A percentile compares a stretch with the other conserved stretches of the same genome.
Conservation (phyloP, 2,888 invertebrate genomes). For the Lissocephala sabroskyi region DNA sequence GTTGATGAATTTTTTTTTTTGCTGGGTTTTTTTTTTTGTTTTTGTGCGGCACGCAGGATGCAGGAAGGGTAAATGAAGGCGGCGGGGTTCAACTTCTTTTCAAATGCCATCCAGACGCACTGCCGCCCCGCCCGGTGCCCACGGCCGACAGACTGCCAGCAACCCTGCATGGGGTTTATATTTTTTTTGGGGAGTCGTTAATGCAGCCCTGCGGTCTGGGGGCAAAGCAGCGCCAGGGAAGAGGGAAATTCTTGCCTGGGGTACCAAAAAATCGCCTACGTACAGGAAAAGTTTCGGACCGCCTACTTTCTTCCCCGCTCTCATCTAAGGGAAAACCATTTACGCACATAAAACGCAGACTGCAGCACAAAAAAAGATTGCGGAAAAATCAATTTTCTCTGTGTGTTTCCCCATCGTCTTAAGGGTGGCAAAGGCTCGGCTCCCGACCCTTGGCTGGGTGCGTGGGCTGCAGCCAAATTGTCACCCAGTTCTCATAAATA, state of each 20-base stretch:
- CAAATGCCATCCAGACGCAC: constrained; percentile 45
- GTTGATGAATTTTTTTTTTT: constrained; percentile 1
- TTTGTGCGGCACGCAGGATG: constrained; percentile 1
- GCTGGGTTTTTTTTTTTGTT: not conserved
- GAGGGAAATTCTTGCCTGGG: too few relatives aligned
- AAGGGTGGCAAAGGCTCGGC: constrained; percentile 29
- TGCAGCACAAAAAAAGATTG: constrained; percentile 42
- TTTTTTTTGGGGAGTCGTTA: too few relatives aligned
- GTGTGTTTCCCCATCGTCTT: constrained; percentile 22
- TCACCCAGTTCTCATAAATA: constrained; percentile 30
- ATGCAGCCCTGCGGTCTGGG: too few relatives aligned
- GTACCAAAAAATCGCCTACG: too few relatives aligned
- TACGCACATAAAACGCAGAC: constrained; percentile 57
- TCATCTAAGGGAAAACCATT: constrained; percentile 10
- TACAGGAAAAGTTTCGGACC: too few relatives aligned
- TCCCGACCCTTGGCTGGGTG: constrained; percentile 25
- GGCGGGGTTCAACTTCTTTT: constrained; percentile 1
- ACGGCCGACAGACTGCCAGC: not conserved
- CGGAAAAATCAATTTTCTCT: constrained; percentile 59
- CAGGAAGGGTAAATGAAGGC: not conserved
- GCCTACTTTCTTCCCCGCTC: too few relatives aligned
- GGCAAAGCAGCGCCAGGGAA: too few relatives aligned
- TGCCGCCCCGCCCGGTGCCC: constrained; percentile 52
- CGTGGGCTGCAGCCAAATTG: constrained; percentile 61
- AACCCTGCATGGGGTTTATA: too few relatives aligned